Conservation (phyloP, 2,113 vertebrate species). For the Sinocyclocheilus anophthalmus region DNA sequence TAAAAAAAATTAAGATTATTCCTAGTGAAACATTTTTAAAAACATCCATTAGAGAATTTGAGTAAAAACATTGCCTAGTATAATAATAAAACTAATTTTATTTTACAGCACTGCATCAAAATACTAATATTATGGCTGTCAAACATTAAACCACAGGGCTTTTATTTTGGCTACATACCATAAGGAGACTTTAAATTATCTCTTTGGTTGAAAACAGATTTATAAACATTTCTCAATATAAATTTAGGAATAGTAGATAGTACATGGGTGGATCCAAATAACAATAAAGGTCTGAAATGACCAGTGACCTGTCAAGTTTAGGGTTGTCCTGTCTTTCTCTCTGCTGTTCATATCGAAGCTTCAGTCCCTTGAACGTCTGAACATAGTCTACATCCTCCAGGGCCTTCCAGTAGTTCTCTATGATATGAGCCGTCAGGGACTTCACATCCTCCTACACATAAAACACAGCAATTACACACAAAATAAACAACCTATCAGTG, state of each 20-base stretch:
- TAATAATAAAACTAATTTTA: neutral
- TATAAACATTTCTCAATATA: neutral
- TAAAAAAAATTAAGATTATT: too few species aligned
- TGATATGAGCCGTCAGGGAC: constrained; percentile 95
- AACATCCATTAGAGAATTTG: too few species aligned
- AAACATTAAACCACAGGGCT: neutral
- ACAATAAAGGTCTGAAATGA: neutral
- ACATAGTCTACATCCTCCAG: constrained; percentile 98
- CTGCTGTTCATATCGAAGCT: constrained; percentile 97
- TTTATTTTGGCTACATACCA: neutral
- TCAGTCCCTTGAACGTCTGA: constrained; percentile 97
- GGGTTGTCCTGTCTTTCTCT: constrained; percentile 98
- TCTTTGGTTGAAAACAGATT: neutral
- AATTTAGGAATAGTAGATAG: neutral
- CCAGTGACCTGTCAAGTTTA: constrained; percentile 92
- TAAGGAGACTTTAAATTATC: neutral
- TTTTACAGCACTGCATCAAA: neutral
- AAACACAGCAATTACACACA: constrained; percentile 52
- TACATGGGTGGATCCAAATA: neutral
- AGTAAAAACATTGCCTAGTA: too few species aligned
- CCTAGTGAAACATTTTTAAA: too few species aligned
- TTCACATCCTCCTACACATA: constrained; percentile 94
- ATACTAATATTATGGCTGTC: neutral
- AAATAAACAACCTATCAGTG: constrained; percentile 19
- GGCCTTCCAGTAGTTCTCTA: constrained; percentile 99